Conservation (phyloP, 2,797 vertebrate genomes). For the Pantherophis alleghaniensis region DNA sequence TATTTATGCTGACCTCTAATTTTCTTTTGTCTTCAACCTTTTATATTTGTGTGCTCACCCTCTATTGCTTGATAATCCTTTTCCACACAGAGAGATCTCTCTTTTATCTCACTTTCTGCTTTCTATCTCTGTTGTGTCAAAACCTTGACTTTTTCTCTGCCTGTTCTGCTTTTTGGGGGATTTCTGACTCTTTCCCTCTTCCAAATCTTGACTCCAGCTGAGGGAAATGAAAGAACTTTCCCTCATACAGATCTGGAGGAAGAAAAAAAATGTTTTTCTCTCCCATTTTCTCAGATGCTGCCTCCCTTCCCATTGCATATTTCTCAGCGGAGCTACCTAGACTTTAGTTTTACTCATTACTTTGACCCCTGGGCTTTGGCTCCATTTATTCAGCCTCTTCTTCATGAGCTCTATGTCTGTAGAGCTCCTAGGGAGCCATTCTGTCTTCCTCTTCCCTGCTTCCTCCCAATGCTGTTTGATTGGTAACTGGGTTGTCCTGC, state of each 20-base stretch:
- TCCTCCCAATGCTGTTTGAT: neutral
- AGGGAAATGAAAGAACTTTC: neutral
- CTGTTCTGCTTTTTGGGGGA: neutral
- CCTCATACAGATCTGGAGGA: neutral
- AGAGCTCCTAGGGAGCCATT: neutral
- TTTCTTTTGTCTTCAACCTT: neutral
- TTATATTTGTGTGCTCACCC: neutral
- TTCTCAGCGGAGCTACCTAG: neutral
- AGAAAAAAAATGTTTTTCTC: neutral
- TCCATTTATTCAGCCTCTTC: neutral
- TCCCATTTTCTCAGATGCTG: neutral
- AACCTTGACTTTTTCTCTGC: neutral
- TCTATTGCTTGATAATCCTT: neutral
- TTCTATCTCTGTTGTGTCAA: neutral
- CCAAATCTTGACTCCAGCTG: neutral
- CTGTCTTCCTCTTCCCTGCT: neutral
- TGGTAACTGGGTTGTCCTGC: neutral
- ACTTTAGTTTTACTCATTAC: neutral
- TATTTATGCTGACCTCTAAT: neutral
- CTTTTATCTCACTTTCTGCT: neutral
- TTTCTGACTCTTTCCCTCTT: neutral
- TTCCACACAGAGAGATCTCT: neutral
- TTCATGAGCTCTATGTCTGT: neutral
- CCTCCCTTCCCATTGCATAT: neutral
- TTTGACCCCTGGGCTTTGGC: neutral